Evolutionary conservation across 2,888 invertebrate species (phyloP), one percentile per base, ranked within the genome.

Genomic region (Celastrina argiolus): DNA sequence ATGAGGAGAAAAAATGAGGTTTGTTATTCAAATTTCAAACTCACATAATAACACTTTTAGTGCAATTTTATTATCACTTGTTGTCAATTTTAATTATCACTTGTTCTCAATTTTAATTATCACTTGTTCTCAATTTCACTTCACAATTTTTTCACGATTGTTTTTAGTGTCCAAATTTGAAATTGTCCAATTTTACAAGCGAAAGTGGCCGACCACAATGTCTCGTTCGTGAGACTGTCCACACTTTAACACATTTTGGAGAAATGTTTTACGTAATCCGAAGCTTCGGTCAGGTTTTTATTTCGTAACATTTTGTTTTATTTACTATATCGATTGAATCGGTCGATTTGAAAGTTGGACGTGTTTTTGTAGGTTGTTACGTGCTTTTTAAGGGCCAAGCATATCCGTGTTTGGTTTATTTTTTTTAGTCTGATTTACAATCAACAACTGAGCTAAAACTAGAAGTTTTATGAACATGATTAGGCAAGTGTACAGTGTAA

Each of bases 211-310:
- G 73, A 69, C 72, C 80, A 78, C 80, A 71, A 67, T 73, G 75
- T 69, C 70, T 74, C 75, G 79, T 75, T 75, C 81, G 81, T 84
- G 81, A 86, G 83, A 82, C 82, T 77, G 83, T 51, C 51, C 51
- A 85, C 75, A 72, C 73, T 76, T 73, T 74, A 76, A 72, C 76
- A 76, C 78, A 78, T 78, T 80, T 81, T 69, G 80, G 85, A 82
- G 88, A 88, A 85, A 87, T 84, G 85, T 74, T 79, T 88, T 88
- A 85, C 81, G 81, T 87, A 89, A 88, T 74, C 70, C 16, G 2
- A 36, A 22, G 36, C 39, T 61, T 36, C 22, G 61, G 61, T 36
- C 58, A 18, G 59, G 31, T 59, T 61, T 61, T 51, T 51, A 36
- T 61, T 34, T 34, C 39, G 61, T 61, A 61, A 61, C 39, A 22